Percentiles rank a stretch among this genome's conserved stretches.
Evolutionary conservation across 2,888 invertebrate species (phyloP).

Genomic region (Tupiocoris notatus): DNA sequence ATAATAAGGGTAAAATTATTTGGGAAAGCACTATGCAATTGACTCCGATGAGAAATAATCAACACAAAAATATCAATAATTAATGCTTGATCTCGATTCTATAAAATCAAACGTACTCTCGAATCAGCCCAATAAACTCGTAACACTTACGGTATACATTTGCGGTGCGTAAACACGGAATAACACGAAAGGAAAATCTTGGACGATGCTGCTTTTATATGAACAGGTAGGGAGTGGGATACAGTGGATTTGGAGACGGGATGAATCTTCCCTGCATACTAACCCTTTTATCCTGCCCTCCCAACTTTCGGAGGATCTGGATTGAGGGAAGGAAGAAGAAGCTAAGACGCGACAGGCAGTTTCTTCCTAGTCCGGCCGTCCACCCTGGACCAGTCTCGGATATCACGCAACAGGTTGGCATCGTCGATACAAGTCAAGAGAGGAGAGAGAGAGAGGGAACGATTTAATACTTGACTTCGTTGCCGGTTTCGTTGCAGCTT

Average conservation of each 20-base stretch:
- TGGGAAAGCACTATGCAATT: no score
- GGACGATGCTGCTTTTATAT: constrained; percentile 29
- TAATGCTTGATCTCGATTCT: no score
- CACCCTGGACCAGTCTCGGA: constrained; percentile 5
- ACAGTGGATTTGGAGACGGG: neutral
- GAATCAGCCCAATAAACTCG: no score
- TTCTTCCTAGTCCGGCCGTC: neutral
- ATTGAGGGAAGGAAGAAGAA: neutral
- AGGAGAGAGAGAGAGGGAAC: no score
- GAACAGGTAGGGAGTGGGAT: neutral
- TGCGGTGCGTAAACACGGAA: constrained; percentile 16
- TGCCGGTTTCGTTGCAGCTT: neutral
- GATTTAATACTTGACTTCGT: neutral
- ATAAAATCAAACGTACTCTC: no score
- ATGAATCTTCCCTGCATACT: neutral
- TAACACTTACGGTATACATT: constrained; percentile 22
- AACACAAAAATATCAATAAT: no score
- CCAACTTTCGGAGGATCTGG: constrained; percentile 3
- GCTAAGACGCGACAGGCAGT: neutral
- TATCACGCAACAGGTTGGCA: constrained; percentile 17
- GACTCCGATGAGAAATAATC: no score
- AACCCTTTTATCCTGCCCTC: neutral
- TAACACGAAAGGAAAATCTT: neutral
- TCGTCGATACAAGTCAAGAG: no score
- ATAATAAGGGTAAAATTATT: no score